Evolutionary conservation across 2,113 vertebrate genomes (phyloP).

Genomic region (Pangasianodon hypophthalmus): DNA sequence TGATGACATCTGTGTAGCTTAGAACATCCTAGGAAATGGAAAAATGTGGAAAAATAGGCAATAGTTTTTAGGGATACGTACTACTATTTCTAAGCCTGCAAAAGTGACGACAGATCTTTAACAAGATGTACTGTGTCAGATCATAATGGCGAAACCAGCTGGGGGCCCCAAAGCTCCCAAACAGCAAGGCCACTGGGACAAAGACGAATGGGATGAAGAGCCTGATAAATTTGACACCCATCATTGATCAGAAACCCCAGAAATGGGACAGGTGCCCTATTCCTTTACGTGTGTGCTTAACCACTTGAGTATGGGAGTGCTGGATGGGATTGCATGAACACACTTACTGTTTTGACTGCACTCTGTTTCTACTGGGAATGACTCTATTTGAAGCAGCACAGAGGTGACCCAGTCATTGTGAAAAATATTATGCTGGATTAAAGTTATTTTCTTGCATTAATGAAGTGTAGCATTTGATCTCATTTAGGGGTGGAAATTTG

Average conservation of each 20-base stretch:
- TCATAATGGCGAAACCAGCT: conserved; percentile 94
- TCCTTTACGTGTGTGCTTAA: conserved; percentile 45
- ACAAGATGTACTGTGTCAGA: conserved; percentile 75
- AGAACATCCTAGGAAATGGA: neutral
- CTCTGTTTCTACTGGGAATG: neutral
- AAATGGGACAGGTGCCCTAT: conserved; percentile 54
- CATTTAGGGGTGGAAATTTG: too few species aligned
- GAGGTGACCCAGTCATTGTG: neutral
- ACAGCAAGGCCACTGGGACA: conserved; percentile 91
- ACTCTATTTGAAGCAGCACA: neutral
- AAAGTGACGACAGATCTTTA: neutral
- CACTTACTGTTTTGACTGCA: conserved; percentile 38
- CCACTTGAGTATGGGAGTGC: conserved; percentile 38
- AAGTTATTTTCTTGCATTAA: neutral
- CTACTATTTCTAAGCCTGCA: neutral
- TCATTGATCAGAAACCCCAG: conserved; percentile 65
- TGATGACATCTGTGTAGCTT: neutral
- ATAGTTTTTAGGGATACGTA: too few species aligned
- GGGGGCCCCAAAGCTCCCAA: conserved; percentile 87
- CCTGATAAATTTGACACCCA: conserved; percentile 80
- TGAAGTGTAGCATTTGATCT: neutral
- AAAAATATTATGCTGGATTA: neutral
- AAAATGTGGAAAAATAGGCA: neutral
- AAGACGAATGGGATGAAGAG: conserved; percentile 85
- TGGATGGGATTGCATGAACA: conserved; percentile 46